Base-by-base conservation (phyloP, 37 sponge, comb jelly and placozoan genomes). In the Corticium candelabrum region DNA sequence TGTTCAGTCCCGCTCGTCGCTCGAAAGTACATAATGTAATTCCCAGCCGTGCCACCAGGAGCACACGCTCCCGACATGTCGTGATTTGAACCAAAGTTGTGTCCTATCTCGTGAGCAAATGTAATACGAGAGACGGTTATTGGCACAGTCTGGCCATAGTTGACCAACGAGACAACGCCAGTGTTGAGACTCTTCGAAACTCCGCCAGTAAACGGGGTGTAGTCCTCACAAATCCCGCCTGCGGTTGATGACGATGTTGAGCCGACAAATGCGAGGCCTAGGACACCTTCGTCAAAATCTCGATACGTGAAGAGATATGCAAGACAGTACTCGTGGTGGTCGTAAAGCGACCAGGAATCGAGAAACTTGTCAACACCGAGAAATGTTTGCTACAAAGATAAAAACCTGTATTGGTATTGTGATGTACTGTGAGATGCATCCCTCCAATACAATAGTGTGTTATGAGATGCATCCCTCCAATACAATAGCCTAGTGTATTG, bases 51-150 rank as follows among this genome's bases (percentile, higher is more conserved):
- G 1, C 41, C 41, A 0, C 87, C 89, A 0, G 94, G 88, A 21
- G 88, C 75, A 34, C 88, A 87, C 4, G n/a, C 41, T 0, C 37
- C 40, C n/a, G 68, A 37, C n/a, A n/a, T n/a, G n/a, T n/a, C n/a
- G n/a, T n/a, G n/a, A 37, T 83, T 81, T 38, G 96, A 92, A 0
- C 96, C 96, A 81, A 96, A 92, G 84, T 96, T 96, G 75, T 96
- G 96, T 40, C 96, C 96, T 33, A 87, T 82, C 77, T 96, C 93
- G 75, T 96, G 96, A 78, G 96, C 90, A 72, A 96, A 86, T 0
- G 96, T 96, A 31, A 96, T 77, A 1, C 67, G 76, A 33, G 86
- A 71, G 29, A 92, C 84, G 2, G 41, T 40, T 0, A 75, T 68
- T 11, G 87, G 73, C 1, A 96, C 87, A 1, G 79, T 27, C 31